Conservation (phyloP, 2,888 invertebrate genomes). For the Osmoderma eremita region DNA sequence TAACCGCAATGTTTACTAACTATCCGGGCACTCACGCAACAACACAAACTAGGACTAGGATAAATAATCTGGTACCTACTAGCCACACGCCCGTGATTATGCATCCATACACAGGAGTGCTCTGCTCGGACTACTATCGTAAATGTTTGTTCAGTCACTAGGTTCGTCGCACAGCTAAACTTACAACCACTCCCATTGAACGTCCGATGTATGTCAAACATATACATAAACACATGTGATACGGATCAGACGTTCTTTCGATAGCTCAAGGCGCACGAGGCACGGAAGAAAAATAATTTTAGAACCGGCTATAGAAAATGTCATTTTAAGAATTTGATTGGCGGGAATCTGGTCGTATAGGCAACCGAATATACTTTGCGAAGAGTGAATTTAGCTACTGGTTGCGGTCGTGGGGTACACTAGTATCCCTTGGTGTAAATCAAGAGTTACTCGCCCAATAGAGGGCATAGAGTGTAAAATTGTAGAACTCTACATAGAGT, state of each 20-base stretch:
- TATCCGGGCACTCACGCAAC: conserved; percentile 38
- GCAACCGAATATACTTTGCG: background rate
- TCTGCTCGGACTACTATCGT: conserved; percentile 19
- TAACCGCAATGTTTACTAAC: conserved; percentile 41
- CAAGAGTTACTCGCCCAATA: too few species aligned
- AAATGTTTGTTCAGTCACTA: conserved; percentile 17
- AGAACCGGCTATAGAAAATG: conserved; percentile 5
- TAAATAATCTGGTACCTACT: conserved; percentile 33
- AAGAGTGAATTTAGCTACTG: background rate
- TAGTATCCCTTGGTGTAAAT: too few species aligned
- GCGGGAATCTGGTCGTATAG: background rate
- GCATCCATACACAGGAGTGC: conserved; percentile 39
- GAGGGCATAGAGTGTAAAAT: too few species aligned
- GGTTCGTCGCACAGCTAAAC: conserved; percentile 38
- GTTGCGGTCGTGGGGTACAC: too few species aligned
- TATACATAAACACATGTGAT: conserved; percentile 48
- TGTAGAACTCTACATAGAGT: too few species aligned
- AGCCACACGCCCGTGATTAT: conserved; percentile 34
- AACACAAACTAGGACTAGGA: conserved; percentile 34
- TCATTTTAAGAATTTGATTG: background rate
- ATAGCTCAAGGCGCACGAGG: conserved; percentile 21
- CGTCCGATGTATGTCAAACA: conserved; percentile 35
- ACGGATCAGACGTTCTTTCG: conserved; percentile 50
- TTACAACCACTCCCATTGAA: conserved; percentile 56
- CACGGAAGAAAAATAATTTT: conserved; percentile 7